phyloP scores from a whole-genome alignment of 2,888 invertebrate genomes.

The Coelopa pilipes region DNA sequence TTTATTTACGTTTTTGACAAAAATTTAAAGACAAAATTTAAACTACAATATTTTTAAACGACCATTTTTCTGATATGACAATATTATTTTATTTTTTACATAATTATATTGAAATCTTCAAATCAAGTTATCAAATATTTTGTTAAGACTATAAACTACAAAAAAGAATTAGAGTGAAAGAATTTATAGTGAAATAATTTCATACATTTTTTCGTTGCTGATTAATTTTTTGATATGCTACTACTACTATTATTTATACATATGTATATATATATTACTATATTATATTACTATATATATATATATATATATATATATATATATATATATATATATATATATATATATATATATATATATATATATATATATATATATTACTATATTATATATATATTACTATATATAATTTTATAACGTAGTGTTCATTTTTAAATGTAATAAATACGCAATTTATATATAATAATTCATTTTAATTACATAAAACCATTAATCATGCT shows the following conservation, averaged over 20 bases:
- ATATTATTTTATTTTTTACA: too few relatives aligned
- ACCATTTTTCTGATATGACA: neutral
- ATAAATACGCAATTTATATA: neutral
- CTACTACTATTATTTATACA: neutral
- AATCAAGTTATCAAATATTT: too few relatives aligned
- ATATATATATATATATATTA: slow-evolving; percentile 5
- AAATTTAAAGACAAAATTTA: too few relatives aligned
- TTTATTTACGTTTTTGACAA: too few relatives aligned
- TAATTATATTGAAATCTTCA: too few relatives aligned
- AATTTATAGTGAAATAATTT: neutral
- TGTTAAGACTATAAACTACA: neutral
- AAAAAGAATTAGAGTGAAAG: neutral
- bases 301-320: slow-evolving; percentile 11
- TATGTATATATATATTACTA: slow-evolving; percentile 8
- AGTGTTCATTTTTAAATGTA: slow-evolving; percentile 28
- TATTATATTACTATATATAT: too few relatives aligned
- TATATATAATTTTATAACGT: slow-evolving; percentile 29
- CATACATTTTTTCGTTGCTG: neutral
- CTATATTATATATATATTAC: slow-evolving; percentile 14
- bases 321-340: slow-evolving; percentile 20
- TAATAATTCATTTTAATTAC: neutral
- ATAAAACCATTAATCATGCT: too few relatives aligned
- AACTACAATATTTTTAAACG: neutral
- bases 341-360: slow-evolving; percentile 18
- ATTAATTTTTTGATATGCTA: neutral